These are phyloP conservation scores for Andrena dorsata DNA, from an alignment of 2,888 invertebrate species.

Conservation along the genomic window DNA sequence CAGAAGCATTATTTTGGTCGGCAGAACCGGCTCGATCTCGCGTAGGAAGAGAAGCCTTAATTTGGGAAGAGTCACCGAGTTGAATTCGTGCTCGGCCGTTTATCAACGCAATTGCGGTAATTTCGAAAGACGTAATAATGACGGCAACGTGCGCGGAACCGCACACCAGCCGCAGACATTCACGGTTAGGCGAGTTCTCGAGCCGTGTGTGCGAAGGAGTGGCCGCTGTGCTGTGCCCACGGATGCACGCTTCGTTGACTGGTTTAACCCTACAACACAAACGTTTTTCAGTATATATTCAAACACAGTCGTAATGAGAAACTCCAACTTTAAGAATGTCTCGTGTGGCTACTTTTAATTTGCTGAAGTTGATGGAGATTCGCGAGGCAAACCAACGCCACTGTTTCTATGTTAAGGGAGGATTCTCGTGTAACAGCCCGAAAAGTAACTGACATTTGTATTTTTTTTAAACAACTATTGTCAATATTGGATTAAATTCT, in stretches of 20 bases:
- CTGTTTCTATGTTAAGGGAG: no score
- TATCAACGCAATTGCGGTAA: constrained; percentile 66
- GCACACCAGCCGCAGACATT: constrained; percentile 60
- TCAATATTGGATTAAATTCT: no score
- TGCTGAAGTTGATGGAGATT: no score
- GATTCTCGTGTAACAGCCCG: no score
- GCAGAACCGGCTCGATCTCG: constrained; percentile 13
- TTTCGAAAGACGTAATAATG: constrained; percentile 64
- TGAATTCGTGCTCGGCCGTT: constrained; percentile 54
- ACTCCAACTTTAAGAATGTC: not conserved
- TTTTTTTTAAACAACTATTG: no score
- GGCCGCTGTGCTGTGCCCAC: constrained; percentile 77
- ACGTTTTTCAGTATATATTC: constrained; percentile 5
- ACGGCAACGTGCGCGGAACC: constrained; percentile 33
- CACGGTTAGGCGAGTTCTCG: constrained; percentile 54
- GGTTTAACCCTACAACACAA: constrained; percentile 68
- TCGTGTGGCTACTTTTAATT: no score
- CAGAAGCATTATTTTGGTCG: constrained; percentile 18
- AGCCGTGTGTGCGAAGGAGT: constrained; percentile 66
- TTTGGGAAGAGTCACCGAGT: constrained; percentile 50
- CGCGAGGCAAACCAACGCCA: no score
- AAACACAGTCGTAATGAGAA: not conserved
- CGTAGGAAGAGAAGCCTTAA: constrained; percentile 29
- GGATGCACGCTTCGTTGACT: constrained; percentile 79
- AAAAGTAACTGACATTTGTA: no score